Evolutionary conservation across 2,797 vertebrate species (phyloP).

Genomic region (Eremophila alpestris): DNA sequence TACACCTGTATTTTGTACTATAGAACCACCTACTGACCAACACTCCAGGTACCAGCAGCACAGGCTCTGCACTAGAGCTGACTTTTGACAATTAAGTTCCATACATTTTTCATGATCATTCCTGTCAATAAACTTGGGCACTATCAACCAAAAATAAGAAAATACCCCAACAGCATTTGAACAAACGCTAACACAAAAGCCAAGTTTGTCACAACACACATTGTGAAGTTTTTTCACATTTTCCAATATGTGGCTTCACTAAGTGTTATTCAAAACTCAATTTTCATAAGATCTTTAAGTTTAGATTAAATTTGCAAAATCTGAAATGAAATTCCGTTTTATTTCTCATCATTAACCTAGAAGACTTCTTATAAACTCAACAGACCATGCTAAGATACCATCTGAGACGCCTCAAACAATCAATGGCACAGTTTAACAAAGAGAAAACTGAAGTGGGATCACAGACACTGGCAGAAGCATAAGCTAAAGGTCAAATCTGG

Average conservation of each 20-base stretch:
- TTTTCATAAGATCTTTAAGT: background rate
- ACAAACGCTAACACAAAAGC: background rate
- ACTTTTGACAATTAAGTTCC: background rate
- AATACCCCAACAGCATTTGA: background rate
- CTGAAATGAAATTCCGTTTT: background rate
- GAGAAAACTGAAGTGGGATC: background rate
- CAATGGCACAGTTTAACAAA: background rate
- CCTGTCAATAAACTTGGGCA: background rate
- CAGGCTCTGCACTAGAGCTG: background rate
- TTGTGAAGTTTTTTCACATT: background rate
- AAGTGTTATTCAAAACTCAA: background rate
- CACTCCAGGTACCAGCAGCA: background rate
- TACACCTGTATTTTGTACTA: background rate
- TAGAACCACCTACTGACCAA: background rate
- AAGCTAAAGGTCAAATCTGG: background rate
- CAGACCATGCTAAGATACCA: background rate
- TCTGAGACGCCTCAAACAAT: background rate
- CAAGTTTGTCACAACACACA: background rate
- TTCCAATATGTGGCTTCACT: background rate
- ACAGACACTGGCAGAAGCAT: background rate
- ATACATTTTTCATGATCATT: background rate
- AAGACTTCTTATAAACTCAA: background rate
- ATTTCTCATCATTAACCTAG: background rate
- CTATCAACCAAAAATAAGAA: background rate
- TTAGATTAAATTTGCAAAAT: background rate